phyloP scores from a whole-genome alignment of 2,888 invertebrate species.

The Griposia aprilina region DNA sequence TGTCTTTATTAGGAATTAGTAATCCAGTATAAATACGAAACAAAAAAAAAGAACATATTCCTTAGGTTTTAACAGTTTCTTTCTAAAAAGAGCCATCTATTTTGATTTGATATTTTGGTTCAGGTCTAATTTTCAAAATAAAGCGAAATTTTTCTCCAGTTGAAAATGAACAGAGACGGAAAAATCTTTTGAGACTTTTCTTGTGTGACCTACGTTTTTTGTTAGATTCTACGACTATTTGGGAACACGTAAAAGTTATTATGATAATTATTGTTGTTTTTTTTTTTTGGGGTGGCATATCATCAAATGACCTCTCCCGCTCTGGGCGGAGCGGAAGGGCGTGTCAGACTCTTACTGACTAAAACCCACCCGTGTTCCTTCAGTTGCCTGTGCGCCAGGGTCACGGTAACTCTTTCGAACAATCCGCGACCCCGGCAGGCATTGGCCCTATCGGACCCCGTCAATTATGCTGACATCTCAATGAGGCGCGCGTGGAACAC shows the following conservation, averaged over 20 bases:
- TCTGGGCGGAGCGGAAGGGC: no score
- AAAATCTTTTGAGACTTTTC: neutral
- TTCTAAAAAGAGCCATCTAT: neutral
- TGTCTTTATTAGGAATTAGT: neutral
- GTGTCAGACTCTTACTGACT: no score
- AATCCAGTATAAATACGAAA: neutral
- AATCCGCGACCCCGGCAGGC: no score
- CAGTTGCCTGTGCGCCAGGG: no score
- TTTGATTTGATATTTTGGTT: neutral
- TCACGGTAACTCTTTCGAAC: no score
- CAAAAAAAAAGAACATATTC: neutral
- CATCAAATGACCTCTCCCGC: no score
- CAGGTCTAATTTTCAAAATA: neutral
- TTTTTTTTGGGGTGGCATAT: no score
- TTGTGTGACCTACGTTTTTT: neutral
- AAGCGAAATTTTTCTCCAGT: no score
- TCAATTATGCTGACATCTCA: no score
- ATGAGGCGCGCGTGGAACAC: no score
- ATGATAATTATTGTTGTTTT: slow-evolving; percentile 23
- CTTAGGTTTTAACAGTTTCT: neutral
- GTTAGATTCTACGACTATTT: slow-evolving; percentile 10
- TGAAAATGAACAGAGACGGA: neutral
- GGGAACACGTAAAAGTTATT: slow-evolving; percentile 15
- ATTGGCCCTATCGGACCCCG: no score
- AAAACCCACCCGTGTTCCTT: no score